Evolutionary conservation across 1,140 invertebrate species (phyloP).

Genomic region (Lordiphosa clarofinis): DNA sequence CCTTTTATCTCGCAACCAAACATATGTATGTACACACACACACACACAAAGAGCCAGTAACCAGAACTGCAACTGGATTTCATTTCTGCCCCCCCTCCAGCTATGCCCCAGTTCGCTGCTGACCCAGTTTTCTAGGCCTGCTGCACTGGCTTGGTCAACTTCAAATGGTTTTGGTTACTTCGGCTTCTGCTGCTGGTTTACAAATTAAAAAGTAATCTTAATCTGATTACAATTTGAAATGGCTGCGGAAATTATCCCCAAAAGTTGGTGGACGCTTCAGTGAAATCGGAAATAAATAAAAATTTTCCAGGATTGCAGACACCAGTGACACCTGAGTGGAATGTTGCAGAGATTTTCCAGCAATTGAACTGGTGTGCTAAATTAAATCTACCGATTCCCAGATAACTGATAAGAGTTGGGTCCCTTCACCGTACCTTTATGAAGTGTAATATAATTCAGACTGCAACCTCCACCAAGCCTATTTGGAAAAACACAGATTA

Average conservation of each 20-base stretch:
- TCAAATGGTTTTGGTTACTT: slow-evolving; percentile 9
- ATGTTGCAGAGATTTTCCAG: too few relatives aligned
- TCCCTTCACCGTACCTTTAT: too few relatives aligned
- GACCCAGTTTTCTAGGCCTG: slow-evolving; percentile 60
- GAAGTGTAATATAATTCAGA: too few relatives aligned
- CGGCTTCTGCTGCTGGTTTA: slow-evolving; percentile 9
- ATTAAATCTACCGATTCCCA: too few relatives aligned
- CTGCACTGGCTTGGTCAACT: slow-evolving; percentile 35
- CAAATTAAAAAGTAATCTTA: slow-evolving; percentile 57
- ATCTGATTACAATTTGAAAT: slow-evolving; percentile 52
- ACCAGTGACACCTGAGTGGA: too few relatives aligned
- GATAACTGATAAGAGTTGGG: too few relatives aligned
- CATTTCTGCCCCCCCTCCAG: slow-evolving; percentile 23
- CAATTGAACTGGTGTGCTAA: too few relatives aligned
- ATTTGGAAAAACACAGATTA: too few relatives aligned
- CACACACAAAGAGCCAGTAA: slow-evolving; percentile 25
- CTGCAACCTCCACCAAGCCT: too few relatives aligned
- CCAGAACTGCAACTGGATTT: slow-evolving; percentile 61
- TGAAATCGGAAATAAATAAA: slow-evolving; percentile 54
- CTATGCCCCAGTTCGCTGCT: slow-evolving; percentile 22
- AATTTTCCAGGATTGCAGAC: slow-evolving; percentile 2
- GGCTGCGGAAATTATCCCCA: slow-evolving; percentile 54
- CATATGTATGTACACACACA: not conserved
- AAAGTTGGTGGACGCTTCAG: slow-evolving; percentile 19
- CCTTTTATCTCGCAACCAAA: slow-evolving; percentile 26